Evolutionary conservation across 2,113 vertebrate genomes (phyloP).

Genomic region (Corythaeola cristata): DNA sequence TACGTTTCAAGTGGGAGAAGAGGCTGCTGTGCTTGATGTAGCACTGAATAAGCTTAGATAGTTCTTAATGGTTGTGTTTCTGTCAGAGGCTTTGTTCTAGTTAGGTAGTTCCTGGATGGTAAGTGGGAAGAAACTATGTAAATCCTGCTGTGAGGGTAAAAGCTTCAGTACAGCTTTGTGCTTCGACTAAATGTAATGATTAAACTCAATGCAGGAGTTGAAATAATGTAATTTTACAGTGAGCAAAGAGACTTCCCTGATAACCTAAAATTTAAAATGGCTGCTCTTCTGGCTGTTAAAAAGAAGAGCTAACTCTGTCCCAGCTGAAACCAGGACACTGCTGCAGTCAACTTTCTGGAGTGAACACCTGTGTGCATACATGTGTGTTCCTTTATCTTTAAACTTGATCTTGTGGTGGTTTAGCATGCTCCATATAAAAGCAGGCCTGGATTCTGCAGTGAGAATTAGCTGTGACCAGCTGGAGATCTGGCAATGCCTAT

Average conservation of each 20-base stretch:
- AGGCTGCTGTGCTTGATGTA: too few species aligned
- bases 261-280: background rate
- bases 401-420: background rate
- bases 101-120: background rate
- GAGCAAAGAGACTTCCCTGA: background rate
- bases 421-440: background rate
- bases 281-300: too few species aligned
- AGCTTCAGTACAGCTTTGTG: background rate
- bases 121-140: background rate
- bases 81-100: background rate
- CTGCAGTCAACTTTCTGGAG: background rate
- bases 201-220: background rate
- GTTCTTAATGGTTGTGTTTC: background rate
- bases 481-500: background rate
- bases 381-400: background rate
- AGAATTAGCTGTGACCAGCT: background rate
- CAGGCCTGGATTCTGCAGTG: background rate
- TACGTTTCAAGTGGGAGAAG: background rate
- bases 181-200: too few species aligned
- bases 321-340: too few species aligned
- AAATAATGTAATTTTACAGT: background rate
- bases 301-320: too few species aligned
- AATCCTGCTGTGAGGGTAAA: background rate
- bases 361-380: background rate
- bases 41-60: background rate